Evolutionary conservation across 2,113 vertebrate species (phyloP), one percentile per base, ranked within the genome.

Genomic region (Leuciscus idus): DNA sequence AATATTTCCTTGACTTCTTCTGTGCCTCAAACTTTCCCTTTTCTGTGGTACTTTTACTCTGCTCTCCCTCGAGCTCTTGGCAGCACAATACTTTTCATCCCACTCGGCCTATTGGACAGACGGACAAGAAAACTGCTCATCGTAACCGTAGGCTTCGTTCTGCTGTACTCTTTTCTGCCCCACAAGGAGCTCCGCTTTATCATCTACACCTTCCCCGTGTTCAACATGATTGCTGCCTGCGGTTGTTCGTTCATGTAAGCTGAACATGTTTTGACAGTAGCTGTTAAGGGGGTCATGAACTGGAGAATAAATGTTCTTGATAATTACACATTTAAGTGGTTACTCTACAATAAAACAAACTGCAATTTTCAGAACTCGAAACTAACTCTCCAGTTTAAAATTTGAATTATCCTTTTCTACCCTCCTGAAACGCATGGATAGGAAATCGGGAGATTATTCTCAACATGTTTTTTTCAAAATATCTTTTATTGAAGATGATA

Each of bases 171-270:
- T 0, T 93, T 98, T 83, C 95, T 99, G 6, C 98, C 98, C 0
- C 98, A 99, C 90, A 99, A 99, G 91, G 98, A 99, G 91, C 92
- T 99, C 68, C 97, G 98, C 33, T 99, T 99, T 89, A 93, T 99
- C 91, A 95, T 99, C 74, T 99, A 99, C 72, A 95, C 96, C 4
- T 95, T 99, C 89, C 98, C 98, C 0, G 88, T 96, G 73, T 94
- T 99, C 89, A 99, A 96, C 82, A 36, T 97, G 36, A 95, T 95
- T 88, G 97, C 97, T 2, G 96, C 97, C 83, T 94, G 96, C 28
- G 97, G 97, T 88, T 98, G 97, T 52, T 95, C 97, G 30, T 92
- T 92, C 83, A 90, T 99, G 98, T 98, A 94, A 96, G 88, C 28
- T n/a, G n/a, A 46, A 10, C 30, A 43, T 17, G 57, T 50, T 70